A percentile compares a stretch with the other conserved stretches of the same genome.
Evolutionary conservation across 2,888 invertebrate genomes (phyloP).

Genomic region (Dolichopus griseipennis): DNA sequence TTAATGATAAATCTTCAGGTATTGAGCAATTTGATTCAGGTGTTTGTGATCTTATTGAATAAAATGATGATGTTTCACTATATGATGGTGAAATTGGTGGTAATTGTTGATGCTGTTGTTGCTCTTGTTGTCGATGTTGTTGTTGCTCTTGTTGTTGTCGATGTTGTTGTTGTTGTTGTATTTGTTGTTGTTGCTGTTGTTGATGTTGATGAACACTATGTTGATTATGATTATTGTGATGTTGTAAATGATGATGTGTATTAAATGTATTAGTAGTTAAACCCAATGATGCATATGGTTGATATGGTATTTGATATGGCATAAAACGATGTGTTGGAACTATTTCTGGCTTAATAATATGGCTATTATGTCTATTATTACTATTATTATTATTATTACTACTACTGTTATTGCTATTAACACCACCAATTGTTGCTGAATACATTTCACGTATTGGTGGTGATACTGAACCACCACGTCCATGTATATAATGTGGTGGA

Average conservation of each 20-base stretch:
- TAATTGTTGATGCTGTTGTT: constrained; percentile 27
- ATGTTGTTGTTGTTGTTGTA: constrained; percentile 13
- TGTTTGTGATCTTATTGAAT: constrained; percentile 41
- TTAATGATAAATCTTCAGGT: constrained; percentile 42
- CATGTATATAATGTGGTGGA: constrained; percentile 39
- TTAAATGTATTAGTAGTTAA: constrained; percentile 8
- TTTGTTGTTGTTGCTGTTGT: no score
- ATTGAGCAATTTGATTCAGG: constrained; percentile 40
- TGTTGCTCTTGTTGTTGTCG: constrained; percentile 21
- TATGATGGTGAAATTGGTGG: constrained; percentile 43
- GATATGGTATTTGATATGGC: constrained; percentile 31
- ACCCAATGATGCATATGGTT: constrained; percentile 24
- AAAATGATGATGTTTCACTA: constrained; percentile 39
- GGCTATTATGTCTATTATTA: constrained; percentile 11
- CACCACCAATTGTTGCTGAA: constrained; percentile 37
- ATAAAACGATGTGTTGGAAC: constrained; percentile 29
- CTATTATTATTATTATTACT: constrained; percentile 18
- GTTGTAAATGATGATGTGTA: constrained; percentile 8
- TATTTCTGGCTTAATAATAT: constrained; percentile 20
- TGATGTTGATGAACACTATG: constrained; percentile 23
- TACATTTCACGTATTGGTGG: constrained; percentile 40
- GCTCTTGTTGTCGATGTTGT: constrained; percentile 21
- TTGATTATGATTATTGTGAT: constrained; percentile 18
- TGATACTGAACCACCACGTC: constrained; percentile 40
- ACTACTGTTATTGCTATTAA: constrained; percentile 27